Evolutionary conservation across 2,113 vertebrate species (phyloP).

Genomic region (Gallinago undulata): DNA sequence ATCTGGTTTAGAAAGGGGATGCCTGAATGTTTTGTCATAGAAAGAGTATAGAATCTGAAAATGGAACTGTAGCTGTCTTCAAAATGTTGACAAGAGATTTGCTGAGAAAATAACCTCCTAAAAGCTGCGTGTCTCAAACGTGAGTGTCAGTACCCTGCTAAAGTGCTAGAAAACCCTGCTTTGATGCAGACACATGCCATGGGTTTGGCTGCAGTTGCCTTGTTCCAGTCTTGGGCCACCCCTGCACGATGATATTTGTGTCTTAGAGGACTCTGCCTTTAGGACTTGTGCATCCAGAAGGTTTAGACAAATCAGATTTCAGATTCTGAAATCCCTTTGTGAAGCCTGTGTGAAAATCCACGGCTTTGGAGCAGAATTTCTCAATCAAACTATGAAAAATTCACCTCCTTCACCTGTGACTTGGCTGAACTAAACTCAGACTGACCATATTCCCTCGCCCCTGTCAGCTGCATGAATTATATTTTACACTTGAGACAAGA

Average conservation of each 20-base stretch:
- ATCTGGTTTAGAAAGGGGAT: not conserved
- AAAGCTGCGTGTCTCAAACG: not conserved
- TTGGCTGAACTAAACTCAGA: not conserved
- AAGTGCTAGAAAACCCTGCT: not conserved
- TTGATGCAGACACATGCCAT: accelerated
- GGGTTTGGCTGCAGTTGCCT: not conserved
- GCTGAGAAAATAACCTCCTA: not conserved
- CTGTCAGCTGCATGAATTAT: not conserved
- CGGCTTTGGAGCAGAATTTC: not conserved
- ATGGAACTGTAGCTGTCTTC: not conserved
- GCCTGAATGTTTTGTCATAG: conserved; percentile 22
- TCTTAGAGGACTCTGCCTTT: not conserved
- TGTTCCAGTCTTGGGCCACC: not conserved
- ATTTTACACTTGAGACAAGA: not conserved
- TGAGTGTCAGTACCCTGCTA: not conserved
- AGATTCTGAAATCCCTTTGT: not conserved
- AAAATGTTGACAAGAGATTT: not conserved
- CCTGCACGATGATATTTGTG: accelerated
- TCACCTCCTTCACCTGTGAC: not conserved
- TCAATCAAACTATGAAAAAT: not conserved
- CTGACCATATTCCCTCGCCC: not conserved
- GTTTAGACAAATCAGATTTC: not conserved
- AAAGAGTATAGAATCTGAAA: not conserved
- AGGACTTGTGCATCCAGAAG: not conserved
- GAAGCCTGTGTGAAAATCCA: not conserved